These are phyloP conservation scores for Drosophila mettleri DNA, from an alignment of 2,888 invertebrate genomes.

Conservation along the genomic window DNA sequence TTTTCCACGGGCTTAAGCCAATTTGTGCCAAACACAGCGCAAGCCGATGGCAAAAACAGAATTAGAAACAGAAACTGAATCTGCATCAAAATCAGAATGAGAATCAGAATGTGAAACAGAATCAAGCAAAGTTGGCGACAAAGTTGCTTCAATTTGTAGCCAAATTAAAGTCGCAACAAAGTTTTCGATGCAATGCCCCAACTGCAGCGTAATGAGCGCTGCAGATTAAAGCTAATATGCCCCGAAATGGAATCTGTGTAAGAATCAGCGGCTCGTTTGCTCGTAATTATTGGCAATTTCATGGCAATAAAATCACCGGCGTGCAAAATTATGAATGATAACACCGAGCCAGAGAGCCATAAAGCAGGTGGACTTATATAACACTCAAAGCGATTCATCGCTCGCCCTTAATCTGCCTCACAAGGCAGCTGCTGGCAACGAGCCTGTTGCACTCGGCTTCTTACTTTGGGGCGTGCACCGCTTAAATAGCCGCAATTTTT, in stretches of 20 bases:
- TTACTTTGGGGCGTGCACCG: conserved; percentile 57
- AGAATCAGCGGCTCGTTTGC: conserved; percentile 41
- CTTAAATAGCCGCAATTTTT: conserved; percentile 72
- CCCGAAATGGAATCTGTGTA: not conserved
- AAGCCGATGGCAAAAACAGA: conserved; percentile 38
- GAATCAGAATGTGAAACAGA: conserved; percentile 6
- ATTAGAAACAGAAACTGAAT: conserved; percentile 25
- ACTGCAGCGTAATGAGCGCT: conserved; percentile 55
- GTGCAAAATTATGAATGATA: conserved; percentile 79
- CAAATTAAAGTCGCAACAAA: conserved; percentile 65
- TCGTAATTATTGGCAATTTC: conserved; percentile 82
- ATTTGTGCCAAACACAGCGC: conserved; percentile 70
- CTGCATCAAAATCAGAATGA: conserved; percentile 13
- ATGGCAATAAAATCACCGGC: conserved; percentile 82
- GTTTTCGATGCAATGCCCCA: conserved; percentile 29
- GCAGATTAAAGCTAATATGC: conserved; percentile 21
- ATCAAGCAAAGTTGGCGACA: conserved; percentile 30
- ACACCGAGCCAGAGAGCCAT: conserved; percentile 35
- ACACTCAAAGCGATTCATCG: conserved; percentile 37
- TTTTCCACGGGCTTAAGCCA: conserved; percentile 76
- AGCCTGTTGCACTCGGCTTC: conserved; percentile 28
- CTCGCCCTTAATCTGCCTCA: conserved; percentile 47
- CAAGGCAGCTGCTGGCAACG: conserved; percentile 29
- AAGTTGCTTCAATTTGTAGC: conserved; percentile 41
- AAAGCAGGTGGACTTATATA: conserved; percentile 67